These are phyloP conservation scores for Rana temporaria DNA, from an alignment of 2,113 vertebrate species.

Conservation along the genomic window DNA sequence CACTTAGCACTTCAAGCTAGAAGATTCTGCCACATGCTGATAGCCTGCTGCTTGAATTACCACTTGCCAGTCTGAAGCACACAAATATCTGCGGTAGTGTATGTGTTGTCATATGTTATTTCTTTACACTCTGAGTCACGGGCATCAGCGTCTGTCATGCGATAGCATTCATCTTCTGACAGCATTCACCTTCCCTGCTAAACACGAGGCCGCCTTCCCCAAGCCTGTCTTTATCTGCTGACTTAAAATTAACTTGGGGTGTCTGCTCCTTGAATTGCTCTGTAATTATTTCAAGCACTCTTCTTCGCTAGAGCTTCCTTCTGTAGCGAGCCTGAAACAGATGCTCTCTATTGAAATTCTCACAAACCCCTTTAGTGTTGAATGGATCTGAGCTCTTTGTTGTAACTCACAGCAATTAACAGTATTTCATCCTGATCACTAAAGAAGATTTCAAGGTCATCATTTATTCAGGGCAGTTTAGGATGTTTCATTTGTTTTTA, in stretches of 20 bases:
- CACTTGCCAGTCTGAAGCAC: conserved; percentile 58
- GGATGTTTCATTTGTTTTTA: too few species aligned
- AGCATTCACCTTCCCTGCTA: conserved; percentile 44
- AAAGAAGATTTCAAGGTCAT: conserved; percentile 12
- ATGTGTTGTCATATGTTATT: conserved; percentile 56
- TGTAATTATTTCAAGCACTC: conserved; percentile 56
- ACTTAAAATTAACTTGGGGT: conserved; percentile 56
- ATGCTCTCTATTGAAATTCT: conserved; percentile 36
- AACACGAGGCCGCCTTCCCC: conserved; percentile 35
- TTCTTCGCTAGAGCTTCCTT: conserved; percentile 33
- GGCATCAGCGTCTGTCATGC: conserved; percentile 48
- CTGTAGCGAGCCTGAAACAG: conserved; percentile 13
- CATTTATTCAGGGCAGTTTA: background rate
- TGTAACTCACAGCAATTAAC: background rate
- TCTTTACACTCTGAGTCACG: conserved; percentile 56
- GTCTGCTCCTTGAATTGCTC: conserved; percentile 50
- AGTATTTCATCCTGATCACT: background rate
- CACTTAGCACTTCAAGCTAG: conserved; percentile 57
- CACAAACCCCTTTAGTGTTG: background rate
- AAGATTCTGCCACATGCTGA: conserved; percentile 57
- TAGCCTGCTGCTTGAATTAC: conserved; percentile 58
- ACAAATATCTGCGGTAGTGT: conserved; percentile 56
- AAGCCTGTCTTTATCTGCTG: conserved; percentile 54
- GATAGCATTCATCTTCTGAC: conserved; percentile 55
- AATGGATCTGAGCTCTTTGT: conserved; percentile 7